phyloP scores from a whole-genome alignment of 64 coral and sea anemone genomes.

The Montipora efflorescens region DNA sequence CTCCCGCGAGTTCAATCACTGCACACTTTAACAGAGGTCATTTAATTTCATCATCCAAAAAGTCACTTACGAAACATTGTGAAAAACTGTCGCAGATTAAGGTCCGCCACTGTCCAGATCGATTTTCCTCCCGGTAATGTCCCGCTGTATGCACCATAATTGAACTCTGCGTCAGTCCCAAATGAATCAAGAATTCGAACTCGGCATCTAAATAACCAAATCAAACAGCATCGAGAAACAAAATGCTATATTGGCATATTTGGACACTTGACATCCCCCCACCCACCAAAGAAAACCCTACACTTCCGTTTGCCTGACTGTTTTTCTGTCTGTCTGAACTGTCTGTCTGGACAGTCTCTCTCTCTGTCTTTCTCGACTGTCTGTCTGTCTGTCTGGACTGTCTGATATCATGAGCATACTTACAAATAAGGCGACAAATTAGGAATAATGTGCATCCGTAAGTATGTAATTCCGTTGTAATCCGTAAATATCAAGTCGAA shows the following conservation, averaged over 20 bases:
- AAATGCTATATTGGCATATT: too few species aligned
- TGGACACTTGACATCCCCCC: too few species aligned
- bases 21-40: too few species aligned
- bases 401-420: background rate
- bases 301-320: too few species aligned
- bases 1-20: too few species aligned
- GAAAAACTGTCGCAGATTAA: slow-evolving; percentile 90
- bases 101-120: slow-evolving; percentile 63
- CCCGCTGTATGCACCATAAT: slow-evolving; percentile 65
- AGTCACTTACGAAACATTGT: slow-evolving; percentile 90
- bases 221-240: background rate
- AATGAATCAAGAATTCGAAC: slow-evolving; percentile 93
- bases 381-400: background rate
- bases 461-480: slow-evolving; percentile 61
- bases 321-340: too few species aligned
- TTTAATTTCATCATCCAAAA: too few species aligned
- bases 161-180: slow-evolving; percentile 98
- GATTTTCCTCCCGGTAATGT: slow-evolving; percentile 82
- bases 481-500: slow-evolving; percentile 90
- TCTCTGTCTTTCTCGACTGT: too few species aligned
- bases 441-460: background rate
- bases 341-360: too few species aligned
- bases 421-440: slow-evolving; percentile 88
- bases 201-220: slow-evolving; percentile 71
- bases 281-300: too few species aligned